A percentile compares a stretch with the other conserved stretches of the same genome.
Evolutionary conservation across 2,888 invertebrate genomes (phyloP).

Genomic region (Zele albiditarsus): DNA sequence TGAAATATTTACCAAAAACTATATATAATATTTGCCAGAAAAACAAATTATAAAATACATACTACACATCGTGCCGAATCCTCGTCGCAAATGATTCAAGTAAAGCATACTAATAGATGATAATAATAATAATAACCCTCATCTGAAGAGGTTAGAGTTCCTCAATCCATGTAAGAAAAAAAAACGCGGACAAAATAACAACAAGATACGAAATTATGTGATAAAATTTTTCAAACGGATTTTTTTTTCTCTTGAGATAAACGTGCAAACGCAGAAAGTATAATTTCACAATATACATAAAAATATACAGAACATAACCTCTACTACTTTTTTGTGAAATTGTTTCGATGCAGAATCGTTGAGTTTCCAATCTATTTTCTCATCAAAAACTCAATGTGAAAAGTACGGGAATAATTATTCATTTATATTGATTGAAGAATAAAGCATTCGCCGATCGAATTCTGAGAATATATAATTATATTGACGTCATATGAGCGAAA

Average conservation of each 20-base stretch:
- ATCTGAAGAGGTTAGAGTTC: background rate
- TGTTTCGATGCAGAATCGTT: too few relatives aligned
- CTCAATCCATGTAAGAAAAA: background rate
- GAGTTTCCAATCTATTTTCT: too few relatives aligned
- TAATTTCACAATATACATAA: background rate
- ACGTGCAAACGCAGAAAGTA: too few relatives aligned
- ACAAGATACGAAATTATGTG: background rate
- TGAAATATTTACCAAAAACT: too few relatives aligned
- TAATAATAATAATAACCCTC: background rate
- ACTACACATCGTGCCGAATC: background rate
- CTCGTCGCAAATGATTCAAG: background rate
- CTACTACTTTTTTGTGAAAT: too few relatives aligned
- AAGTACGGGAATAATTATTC: background rate
- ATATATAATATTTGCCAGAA: too few relatives aligned
- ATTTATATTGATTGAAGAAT: background rate
- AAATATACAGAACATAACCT: background rate
- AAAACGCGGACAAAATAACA: background rate
- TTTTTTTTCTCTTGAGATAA: too few relatives aligned
- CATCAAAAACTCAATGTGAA: too few relatives aligned
- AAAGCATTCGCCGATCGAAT: background rate
- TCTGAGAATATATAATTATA: background rate
- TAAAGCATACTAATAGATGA: background rate
- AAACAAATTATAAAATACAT: background rate
- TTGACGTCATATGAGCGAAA: background rate
- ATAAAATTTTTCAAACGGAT: too few relatives aligned